Evolutionary conservation across 2,797 vertebrate species (phyloP), one percentile per base, ranked within the genome.

Genomic region (Rhinophrynus dorsalis): DNA sequence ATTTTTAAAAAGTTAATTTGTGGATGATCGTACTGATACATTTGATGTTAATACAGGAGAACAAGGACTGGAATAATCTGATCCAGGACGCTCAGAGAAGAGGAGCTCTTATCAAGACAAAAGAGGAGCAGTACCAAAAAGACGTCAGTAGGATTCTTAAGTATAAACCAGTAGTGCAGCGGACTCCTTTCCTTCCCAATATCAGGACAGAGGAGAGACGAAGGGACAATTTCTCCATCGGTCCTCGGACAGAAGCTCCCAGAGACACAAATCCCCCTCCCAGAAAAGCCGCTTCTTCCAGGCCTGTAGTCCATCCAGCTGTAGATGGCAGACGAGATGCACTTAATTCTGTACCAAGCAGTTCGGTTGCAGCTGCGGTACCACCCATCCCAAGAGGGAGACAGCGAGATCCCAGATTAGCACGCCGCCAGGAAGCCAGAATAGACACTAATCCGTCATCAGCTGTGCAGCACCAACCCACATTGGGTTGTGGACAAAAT

Each of bases 1-100:
- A n/a, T n/a, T n/a, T n/a, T n/a, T n/a, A n/a, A n/a, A n/a, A n/a
- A n/a, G n/a, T n/a, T n/a, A n/a, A n/a, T 32, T 32, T 32, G 5
- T 32, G 5, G 29, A 32, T 32, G n/a, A 32, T 32, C 29, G 5
- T 10, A 32, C 10, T 32, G 11, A 38, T 38, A 10, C 3, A 6
- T 38, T 38, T 38, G 3, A 38, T 8, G 4, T 38, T 6, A 3
- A 6, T 57, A 15, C 20, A 71, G 93, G 89, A 91, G 33, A 90
- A 90, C 3, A 74, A 78, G 2, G 90, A 94, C 52, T 95, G 93
- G 93, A 86, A 90, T 0, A 74, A 88, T 0, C 76, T 95, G 74
- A 92, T 95, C 64, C 84, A 91, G 45, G 90, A 94, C 0, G 92
- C 93, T 0, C 80, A 84, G 24, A 86, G 26, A 35, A 87, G 93